Conservation (phyloP, 2,888 invertebrate genomes). For the Melinaea menophilus region DNA sequence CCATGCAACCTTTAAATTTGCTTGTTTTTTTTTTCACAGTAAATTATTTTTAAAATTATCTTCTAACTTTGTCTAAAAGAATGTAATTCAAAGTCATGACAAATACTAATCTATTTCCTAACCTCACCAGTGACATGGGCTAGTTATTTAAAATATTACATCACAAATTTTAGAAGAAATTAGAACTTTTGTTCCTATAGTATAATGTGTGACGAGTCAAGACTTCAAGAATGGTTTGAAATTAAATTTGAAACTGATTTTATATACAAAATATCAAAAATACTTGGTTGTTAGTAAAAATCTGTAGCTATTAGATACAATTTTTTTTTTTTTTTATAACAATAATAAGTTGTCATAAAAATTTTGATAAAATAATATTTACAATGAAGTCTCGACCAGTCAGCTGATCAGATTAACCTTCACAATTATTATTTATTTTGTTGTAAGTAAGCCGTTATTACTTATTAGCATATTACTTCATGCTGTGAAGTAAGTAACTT, state of each 20-base stretch:
- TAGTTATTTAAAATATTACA: conserved; percentile 22
- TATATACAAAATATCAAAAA: neutral
- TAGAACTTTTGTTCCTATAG: conserved; percentile 45
- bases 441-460: conserved; percentile 19
- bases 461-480: conserved; percentile 10
- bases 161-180: conserved; percentile 29
- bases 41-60: too few species aligned
- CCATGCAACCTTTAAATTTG: too few species aligned
- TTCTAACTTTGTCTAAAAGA: too few species aligned
- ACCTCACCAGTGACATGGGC: conserved; percentile 34
- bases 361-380: neutral
- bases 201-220: conserved; percentile 30
- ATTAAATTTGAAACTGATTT: neutral
- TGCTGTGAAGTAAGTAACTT: conserved; percentile 11
- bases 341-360: neutral
- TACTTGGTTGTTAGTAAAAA: neutral
- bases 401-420: conserved; percentile 18
- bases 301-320: neutral
- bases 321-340: neutral
- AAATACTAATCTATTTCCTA: conserved; percentile 11
- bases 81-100: too few species aligned
- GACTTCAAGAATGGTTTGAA: conserved; percentile 27
- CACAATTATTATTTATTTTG: conserved; percentile 34
- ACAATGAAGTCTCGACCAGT: conserved; percentile 32
- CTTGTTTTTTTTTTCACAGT: too few species aligned